Conservation (phyloP, 1,140 invertebrate species). For the Nephotettix cincticeps region DNA sequence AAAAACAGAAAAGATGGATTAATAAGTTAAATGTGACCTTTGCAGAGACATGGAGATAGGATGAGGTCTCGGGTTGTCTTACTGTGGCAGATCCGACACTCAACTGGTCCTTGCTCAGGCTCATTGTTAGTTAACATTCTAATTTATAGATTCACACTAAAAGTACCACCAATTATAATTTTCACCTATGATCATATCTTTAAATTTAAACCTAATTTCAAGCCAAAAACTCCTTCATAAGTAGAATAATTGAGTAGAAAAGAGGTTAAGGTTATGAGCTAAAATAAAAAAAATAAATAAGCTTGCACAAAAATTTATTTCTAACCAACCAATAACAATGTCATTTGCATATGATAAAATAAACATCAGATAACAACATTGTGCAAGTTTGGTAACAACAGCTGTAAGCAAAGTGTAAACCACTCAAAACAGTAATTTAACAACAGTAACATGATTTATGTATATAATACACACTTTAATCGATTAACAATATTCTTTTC, state of each 20-base stretch:
- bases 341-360: background rate
- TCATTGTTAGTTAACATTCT: too few species aligned
- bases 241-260: too few species aligned
- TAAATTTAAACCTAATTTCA: too few species aligned
- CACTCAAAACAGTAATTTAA: background rate
- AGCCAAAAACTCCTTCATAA: too few species aligned
- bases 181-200: too few species aligned
- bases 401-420: background rate
- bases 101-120: background rate
- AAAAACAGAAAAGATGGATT: too few species aligned
- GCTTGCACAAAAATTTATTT: constrained; percentile 12
- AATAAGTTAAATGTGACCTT: background rate
- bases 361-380: background rate
- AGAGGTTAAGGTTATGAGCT: too few species aligned
- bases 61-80: background rate
- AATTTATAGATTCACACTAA: too few species aligned
- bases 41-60: constrained; percentile 6
- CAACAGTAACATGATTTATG: background rate
- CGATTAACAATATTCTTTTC: too few species aligned
- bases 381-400: background rate
- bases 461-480: background rate
- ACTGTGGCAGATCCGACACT: constrained; percentile 5
- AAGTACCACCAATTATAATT: too few species aligned
- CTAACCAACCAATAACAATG: background rate
- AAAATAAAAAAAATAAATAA: background rate